Base-by-base conservation (phyloP, 2,888 invertebrate genomes). In the Temnothorax ravouxi region DNA sequence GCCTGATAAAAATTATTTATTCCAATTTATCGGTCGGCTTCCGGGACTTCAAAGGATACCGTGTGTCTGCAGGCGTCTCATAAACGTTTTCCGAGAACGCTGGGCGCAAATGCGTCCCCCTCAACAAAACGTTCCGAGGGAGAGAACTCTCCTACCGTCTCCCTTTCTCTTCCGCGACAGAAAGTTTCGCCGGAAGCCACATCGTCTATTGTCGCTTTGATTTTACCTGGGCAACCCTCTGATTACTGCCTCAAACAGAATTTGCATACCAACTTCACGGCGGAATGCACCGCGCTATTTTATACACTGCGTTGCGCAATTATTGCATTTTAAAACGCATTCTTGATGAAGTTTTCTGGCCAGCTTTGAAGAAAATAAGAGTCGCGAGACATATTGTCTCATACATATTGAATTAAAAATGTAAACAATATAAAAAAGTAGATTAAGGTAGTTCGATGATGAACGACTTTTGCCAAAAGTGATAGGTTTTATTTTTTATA, bases 1-100 rank as follows among this genome's bases (percentile, higher is more conserved):
- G 15, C 18, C 8, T 29, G 52, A 77, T 64, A 82, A 79, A 64
- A 82, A 82, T 82, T 82, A 77, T 82, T 79, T 82, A 79, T 79
- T 80, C 25, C 62, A 41, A 64, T 82, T 82, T 82, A 64, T 77
- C 62, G 52, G 52, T 4, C 21, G 38, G 56, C n/a, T 69, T 64
- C 52, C 41, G 61, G 15, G 15, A 54, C 29, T 62, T 79, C 64
- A 77, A 82, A 74, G 80, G 18, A 25, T 54, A 62, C 2, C 54
- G 52, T n/a, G 52, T 29, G 52, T 29, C 38, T 41, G 18, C 18
- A 41, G 52, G 64, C 41, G 52, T 56, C 77, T 77, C 62, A 82
- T 77, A 82, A 62, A 80, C 62, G 52, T 79, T 74, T 62, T 29
- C 25, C 62, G 29, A 34, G 44, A 59, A 56, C 21, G 18, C 21